Conservation (phyloP, 2,888 invertebrate genomes). For the Polydrusus pterygomalis region DNA sequence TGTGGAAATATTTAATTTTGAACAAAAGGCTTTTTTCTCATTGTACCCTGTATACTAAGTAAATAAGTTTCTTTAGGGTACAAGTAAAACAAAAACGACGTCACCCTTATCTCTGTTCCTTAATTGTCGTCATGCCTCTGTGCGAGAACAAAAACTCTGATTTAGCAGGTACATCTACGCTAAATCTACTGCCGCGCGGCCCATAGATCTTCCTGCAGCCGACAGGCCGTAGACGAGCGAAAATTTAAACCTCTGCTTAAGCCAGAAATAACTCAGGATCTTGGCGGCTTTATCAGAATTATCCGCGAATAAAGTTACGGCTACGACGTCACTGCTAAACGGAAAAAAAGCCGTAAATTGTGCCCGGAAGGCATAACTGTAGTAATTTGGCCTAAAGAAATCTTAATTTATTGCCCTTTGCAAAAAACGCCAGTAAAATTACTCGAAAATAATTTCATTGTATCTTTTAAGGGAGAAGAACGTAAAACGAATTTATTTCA, state of each 20-base stretch:
- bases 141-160: conserved; percentile 50
- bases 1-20: no score
- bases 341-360: conserved; percentile 35
- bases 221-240: conserved; percentile 52
- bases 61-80: neutral
- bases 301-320: conserved; percentile 50
- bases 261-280: conserved; percentile 54
- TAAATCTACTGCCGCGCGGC: conserved; percentile 49
- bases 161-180: conserved; percentile 53
- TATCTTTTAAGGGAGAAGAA: neutral
- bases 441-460: neutral
- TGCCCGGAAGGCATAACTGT: conserved; percentile 30
- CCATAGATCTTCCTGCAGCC: conserved; percentile 46
- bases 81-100: neutral
- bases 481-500: no score
- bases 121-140: conserved; percentile 48
- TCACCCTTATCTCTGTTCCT: conserved; percentile 28
- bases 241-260: conserved; percentile 51
- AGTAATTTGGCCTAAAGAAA: conserved; percentile 25
- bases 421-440: neutral
- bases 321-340: conserved; percentile 27
- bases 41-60: no score
- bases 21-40: no score
- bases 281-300: conserved; percentile 51
- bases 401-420: conserved; percentile 6